A percentile compares a stretch with the other conserved stretches of the same genome.
These are phyloP conservation scores for Melanogrammus aeglefinus DNA, from an alignment of 2,797 vertebrate species.

Conservation along the genomic window DNA sequence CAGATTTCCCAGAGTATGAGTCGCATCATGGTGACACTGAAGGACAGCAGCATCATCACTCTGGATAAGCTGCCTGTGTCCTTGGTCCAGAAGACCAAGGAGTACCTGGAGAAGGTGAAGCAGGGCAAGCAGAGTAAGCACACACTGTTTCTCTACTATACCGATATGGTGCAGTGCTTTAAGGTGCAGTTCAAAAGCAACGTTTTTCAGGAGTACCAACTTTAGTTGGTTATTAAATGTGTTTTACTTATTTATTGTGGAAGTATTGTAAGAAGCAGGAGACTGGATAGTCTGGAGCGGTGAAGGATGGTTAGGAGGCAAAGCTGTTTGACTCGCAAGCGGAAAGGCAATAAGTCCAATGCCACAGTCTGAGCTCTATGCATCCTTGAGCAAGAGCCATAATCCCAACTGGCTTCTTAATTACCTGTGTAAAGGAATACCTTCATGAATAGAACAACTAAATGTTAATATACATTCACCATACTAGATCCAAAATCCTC, in stretches of 20 bases:
- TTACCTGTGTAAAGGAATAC: neutral
- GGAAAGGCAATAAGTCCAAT: neutral
- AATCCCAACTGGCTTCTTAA: neutral
- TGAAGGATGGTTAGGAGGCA: neutral
- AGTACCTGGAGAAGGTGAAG: constrained; percentile 87
- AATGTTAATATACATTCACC: neutral
- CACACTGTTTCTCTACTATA: neutral
- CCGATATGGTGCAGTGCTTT: neutral
- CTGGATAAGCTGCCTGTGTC: constrained; percentile 82
- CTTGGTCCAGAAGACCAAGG: constrained; percentile 84
- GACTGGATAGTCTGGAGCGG: no score
- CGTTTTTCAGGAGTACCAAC: neutral
- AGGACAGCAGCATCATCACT: constrained; percentile 83
- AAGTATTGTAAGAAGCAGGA: no score
- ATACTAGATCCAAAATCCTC: constrained; percentile 82
- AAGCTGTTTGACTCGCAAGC: neutral
- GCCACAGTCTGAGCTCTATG: no score
- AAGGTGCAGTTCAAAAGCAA: neutral
- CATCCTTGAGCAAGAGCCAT: neutral
- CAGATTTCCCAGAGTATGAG: constrained; percentile 72
- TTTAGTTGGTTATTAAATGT: no score
- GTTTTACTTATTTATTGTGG: no score
- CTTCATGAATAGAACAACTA: neutral
- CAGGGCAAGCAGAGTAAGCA: constrained; percentile 82
- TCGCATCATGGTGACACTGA: constrained; percentile 85